A percentile compares a stretch with the other conserved stretches of the same genome.
phyloP scores from a whole-genome alignment of 2,113 vertebrate genomes.

The Pelecanoides urinatrix region DNA sequence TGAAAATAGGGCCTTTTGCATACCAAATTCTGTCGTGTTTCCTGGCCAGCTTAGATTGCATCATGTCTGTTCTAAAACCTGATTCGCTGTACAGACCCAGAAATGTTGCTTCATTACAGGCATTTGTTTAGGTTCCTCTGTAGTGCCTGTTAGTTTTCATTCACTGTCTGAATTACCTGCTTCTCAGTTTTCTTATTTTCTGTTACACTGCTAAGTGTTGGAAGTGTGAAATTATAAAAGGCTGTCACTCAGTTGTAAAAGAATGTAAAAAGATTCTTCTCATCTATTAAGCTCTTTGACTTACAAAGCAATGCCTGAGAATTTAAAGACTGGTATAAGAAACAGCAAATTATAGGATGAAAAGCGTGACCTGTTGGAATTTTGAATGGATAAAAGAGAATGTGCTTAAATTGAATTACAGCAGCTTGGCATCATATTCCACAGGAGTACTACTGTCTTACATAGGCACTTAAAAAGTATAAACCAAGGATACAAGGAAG shows the following conservation, averaged over 20 bases:
- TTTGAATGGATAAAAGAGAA: constrained; percentile 2
- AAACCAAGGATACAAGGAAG: not conserved
- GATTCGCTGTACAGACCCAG: not conserved
- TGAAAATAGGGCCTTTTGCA: not conserved
- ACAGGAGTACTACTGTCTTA: not conserved
- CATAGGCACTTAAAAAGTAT: not conserved
- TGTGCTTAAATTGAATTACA: constrained; percentile 6
- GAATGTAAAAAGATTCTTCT: not conserved
- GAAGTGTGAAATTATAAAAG: not conserved
- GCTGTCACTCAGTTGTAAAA: not conserved
- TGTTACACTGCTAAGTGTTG: not conserved
- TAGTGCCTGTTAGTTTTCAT: not conserved
- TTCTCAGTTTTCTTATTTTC: not conserved
- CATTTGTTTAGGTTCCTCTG: not conserved
- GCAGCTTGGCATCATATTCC: not conserved
- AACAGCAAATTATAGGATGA: constrained; percentile 22
- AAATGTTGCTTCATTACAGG: not conserved
- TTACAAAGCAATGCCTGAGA: constrained; percentile 1
- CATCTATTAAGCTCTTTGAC: not conserved
- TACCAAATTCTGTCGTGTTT: not conserved
- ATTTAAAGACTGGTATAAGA: not conserved
- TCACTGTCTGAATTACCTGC: not conserved
- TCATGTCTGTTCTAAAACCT: not conserved
- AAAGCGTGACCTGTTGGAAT: constrained; percentile 7
- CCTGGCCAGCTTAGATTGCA: not conserved